Conservation (phyloP, 2,888 invertebrate species). For the Zaprionus obscuricornis region DNA sequence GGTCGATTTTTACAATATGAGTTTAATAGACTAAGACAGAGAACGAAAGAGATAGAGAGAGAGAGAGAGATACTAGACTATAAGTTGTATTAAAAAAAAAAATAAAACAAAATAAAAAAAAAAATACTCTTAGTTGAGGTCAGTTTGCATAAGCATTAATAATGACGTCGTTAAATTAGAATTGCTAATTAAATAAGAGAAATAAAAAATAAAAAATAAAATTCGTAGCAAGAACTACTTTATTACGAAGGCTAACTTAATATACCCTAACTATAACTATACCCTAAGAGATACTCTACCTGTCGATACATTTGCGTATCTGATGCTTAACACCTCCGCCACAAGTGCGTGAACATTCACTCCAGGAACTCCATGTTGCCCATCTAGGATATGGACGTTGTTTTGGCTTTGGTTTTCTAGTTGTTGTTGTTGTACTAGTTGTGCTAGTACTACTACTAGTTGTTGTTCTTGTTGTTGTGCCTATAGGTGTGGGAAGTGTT, state of each 20-base stretch:
- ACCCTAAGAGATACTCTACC: constrained; percentile 64
- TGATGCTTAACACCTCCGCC: constrained; percentile 89
- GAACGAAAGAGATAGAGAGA: background rate
- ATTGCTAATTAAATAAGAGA: constrained; percentile 40
- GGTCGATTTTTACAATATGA: constrained; percentile 2
- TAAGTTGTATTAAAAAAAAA: background rate
- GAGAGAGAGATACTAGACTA: constrained; percentile 12
- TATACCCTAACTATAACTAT: constrained; percentile 6
- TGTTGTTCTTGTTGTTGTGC: constrained; percentile 13
- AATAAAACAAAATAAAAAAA: background rate
- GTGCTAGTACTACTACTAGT: constrained; percentile 25
- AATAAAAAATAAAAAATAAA: constrained; percentile 11
- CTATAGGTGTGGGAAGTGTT: constrained; percentile 9
- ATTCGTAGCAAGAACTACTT: constrained; percentile 4
- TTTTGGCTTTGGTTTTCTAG: constrained; percentile 64
- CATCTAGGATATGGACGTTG: constrained; percentile 85
- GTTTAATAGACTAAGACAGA: background rate
- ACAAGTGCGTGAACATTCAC: constrained; percentile 91
- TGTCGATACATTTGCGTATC: constrained; percentile 80
- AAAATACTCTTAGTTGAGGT: no score
- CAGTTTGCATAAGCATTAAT: constrained; percentile 29
- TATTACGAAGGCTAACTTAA: no score
- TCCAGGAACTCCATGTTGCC: constrained; percentile 92
- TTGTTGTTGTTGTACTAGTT: constrained; percentile 46
- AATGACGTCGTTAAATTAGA: constrained; percentile 48